phyloP scores from a whole-genome alignment of 2,113 vertebrate species.

The Hymenochirus boettgeri region DNA sequence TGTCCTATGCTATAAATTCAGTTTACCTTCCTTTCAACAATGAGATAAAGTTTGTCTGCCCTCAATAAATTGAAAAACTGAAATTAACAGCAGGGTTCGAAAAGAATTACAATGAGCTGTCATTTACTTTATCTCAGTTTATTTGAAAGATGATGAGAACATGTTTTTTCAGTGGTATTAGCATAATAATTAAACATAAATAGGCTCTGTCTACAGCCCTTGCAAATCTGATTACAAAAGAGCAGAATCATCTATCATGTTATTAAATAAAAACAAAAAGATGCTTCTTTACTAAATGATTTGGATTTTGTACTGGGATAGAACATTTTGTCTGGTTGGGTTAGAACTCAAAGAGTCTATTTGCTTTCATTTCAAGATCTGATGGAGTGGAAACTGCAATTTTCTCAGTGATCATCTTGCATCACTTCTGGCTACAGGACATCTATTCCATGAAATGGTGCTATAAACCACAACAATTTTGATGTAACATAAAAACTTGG shows the following conservation, averaged over 20 bases:
- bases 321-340: neutral
- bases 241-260: neutral
- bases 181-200: neutral
- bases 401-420: constrained; percentile 27
- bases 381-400: constrained; percentile 38
- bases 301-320: constrained; percentile 13
- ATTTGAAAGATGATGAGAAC: too few relatives aligned
- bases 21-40: too few relatives aligned
- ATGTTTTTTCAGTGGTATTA: neutral
- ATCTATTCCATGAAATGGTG: constrained; percentile 22
- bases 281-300: neutral
- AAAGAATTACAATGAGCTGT: too few relatives aligned
- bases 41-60: too few relatives aligned
- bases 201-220: neutral
- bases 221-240: neutral
- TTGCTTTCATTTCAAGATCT: constrained; percentile 25
- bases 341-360: constrained; percentile 21
- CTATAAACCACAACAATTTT: constrained; percentile 31
- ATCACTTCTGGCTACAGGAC: constrained; percentile 39
- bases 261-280: neutral
- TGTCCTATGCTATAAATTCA: too few relatives aligned
- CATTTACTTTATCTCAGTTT: too few relatives aligned
- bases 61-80: too few relatives aligned
- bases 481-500: constrained; percentile 29
- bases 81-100: too few relatives aligned